Percentiles rank a stretch among this genome's conserved stretches.
These are phyloP conservation scores for Anoplolepis gracilipes DNA, from an alignment of 1,140 invertebrate species.

Conservation along the genomic window DNA sequence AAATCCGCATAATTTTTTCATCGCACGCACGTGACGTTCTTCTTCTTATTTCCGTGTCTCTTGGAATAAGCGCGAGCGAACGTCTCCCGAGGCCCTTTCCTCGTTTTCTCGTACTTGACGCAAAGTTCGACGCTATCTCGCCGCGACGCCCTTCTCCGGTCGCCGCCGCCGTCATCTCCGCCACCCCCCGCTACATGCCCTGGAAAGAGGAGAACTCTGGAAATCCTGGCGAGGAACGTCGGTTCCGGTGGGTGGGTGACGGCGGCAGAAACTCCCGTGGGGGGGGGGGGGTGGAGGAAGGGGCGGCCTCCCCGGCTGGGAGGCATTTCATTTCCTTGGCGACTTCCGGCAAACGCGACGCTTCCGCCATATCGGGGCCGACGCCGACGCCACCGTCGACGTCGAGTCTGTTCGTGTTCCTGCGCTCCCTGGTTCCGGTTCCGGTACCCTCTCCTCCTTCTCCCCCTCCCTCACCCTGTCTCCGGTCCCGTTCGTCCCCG, in stretches of 20 bases:
- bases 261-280: conserved; percentile 58
- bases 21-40: neutral
- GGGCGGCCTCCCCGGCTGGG: conserved; percentile 70
- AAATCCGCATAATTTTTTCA: conserved; percentile 5
- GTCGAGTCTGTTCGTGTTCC: conserved; percentile 73
- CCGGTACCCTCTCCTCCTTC: conserved; percentile 15
- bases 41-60: conserved; percentile 21
- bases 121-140: conserved; percentile 53
- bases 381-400: conserved; percentile 71
- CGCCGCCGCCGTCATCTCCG: neutral
- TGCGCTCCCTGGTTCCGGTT: conserved; percentile 70
- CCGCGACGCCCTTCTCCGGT: neutral
- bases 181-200: conserved; percentile 15
- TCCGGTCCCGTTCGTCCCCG: conserved; percentile 63
- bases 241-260: conserved; percentile 48
- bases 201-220: conserved; percentile 28
- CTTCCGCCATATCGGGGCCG: conserved; percentile 84
- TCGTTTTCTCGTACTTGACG: conserved; percentile 55
- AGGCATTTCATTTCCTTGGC: conserved; percentile 85
- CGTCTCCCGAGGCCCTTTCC: conserved; percentile 36
- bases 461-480: conserved; percentile 67
- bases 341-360: conserved; percentile 85
- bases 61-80: conserved; percentile 30
- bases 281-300: conserved; percentile 41
- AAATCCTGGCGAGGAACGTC: conserved; percentile 57